Conservation (phyloP, 2,113 vertebrate genomes). For the Odocoileus hemionus region DNA sequence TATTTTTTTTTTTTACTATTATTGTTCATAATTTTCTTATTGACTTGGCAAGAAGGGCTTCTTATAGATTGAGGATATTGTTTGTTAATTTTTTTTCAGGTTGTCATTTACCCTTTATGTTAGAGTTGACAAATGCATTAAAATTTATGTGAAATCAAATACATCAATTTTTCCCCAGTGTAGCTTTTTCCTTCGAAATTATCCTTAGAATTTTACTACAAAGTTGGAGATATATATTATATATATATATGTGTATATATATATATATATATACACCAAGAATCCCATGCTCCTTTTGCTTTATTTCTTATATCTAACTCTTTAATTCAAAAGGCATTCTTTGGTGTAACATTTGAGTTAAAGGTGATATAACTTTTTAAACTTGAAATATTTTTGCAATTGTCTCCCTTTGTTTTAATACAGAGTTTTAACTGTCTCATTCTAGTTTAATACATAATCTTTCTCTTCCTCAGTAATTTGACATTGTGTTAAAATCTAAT, state of each 20-base stretch:
- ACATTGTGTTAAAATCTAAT: not conserved
- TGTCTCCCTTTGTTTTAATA: not conserved
- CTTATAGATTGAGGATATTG: not conserved
- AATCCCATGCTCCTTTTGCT: not conserved
- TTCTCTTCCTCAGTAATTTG: not conserved
- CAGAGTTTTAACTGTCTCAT: not conserved
- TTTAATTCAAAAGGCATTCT: not conserved
- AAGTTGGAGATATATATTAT: not conserved
- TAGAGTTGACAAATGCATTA: not conserved
- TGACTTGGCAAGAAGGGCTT: not conserved
- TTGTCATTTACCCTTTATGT: not conserved
- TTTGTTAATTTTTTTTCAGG: not conserved
- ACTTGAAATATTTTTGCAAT: not conserved
- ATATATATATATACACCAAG: not conserved
- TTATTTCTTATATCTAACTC: not conserved
- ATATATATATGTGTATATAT: not conserved
- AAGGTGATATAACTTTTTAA: not conserved
- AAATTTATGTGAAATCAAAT: conserved; percentile 20
- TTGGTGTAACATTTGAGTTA: not conserved
- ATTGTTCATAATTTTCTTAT: not conserved
- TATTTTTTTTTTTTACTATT: not conserved
- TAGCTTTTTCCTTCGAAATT: conserved; percentile 18
- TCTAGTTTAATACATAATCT: not conserved
- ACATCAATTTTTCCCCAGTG: not conserved
- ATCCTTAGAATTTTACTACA: not conserved